These are phyloP conservation scores for Chrysoperla carnea DNA, from an alignment of 1,140 invertebrate species.

Conservation along the genomic window DNA sequence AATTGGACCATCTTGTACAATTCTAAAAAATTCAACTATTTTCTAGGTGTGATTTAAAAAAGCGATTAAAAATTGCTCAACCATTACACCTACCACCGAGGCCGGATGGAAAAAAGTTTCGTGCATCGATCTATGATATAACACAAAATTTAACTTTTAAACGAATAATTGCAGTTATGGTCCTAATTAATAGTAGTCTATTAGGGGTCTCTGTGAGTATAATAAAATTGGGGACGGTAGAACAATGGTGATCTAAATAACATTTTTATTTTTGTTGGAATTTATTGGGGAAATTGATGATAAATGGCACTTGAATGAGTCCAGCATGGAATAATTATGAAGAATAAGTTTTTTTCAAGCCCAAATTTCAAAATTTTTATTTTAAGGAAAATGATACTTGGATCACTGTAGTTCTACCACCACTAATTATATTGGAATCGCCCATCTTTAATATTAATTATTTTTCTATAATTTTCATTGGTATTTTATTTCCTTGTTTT, in stretches of 20 bases:
- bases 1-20: no score
- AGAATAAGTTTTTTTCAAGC: no score
- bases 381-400: no score
- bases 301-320: no score
- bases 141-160: slow-evolving; percentile 96
- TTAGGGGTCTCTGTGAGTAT: slow-evolving; percentile 74
- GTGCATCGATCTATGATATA: slow-evolving; percentile 94
- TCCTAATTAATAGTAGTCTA: slow-evolving; percentile 82
- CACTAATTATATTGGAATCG: no score
- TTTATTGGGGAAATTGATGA: slow-evolving; percentile 4
- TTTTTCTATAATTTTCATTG: no score
- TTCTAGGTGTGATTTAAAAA: slow-evolving; percentile 87
- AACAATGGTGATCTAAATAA: no score
- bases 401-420: no score
- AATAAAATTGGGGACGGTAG: not conserved
- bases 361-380: no score
- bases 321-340: no score
- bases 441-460: not conserved
- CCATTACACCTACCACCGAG: slow-evolving; percentile 93
- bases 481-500: not conserved
- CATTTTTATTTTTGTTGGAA: slow-evolving; percentile 3
- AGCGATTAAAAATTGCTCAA: slow-evolving; percentile 97
- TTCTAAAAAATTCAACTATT: no score
- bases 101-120: slow-evolving; percentile 76
- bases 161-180: slow-evolving; percentile 78